phyloP scores from a whole-genome alignment of 92 coral and sea anemone species.

The Scolanthus callimorphus region DNA sequence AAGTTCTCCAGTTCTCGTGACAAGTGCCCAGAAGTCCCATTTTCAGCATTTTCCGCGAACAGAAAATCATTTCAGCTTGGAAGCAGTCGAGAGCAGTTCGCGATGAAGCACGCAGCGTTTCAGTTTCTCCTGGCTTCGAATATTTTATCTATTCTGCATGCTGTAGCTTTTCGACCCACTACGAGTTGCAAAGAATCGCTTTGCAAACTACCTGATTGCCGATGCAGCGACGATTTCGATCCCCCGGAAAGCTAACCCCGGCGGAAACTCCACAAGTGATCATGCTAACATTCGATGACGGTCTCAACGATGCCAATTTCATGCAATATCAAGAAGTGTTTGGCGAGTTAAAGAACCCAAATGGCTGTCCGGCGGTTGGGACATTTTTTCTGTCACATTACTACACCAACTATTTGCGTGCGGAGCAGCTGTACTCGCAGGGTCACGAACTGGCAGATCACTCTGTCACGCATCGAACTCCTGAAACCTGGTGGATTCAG shows the following conservation, averaged over 20 bases:
- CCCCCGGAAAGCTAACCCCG: slow-evolving; percentile 58
- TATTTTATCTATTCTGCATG: too few species aligned
- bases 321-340: slow-evolving; percentile 60
- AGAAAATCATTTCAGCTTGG: too few species aligned
- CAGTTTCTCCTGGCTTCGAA: too few species aligned
- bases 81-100: too few species aligned
- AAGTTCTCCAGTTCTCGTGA: too few species aligned
- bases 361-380: slow-evolving; percentile 66
- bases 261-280: slow-evolving; percentile 61
- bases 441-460: slow-evolving; percentile 78
- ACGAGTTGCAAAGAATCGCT: too few species aligned
- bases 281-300: slow-evolving; percentile 78
- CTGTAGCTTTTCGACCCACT: too few species aligned
- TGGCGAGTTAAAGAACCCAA: slow-evolving; percentile 53
- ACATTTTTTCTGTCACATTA: slow-evolving; percentile 73
- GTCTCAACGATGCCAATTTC: slow-evolving; percentile 24
- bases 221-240: slow-evolving; percentile 71
- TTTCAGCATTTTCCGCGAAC: too few species aligned
- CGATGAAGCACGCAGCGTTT: too few species aligned
- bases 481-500: slow-evolving; percentile 52
- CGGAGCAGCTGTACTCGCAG: slow-evolving; percentile 61
- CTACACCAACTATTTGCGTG: slow-evolving; percentile 61
- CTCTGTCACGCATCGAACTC: slow-evolving; percentile 75
- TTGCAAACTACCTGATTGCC: slow-evolving; percentile 64
- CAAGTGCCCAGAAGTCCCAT: too few species aligned